These are phyloP conservation scores for Spodoptera picta DNA, from an alignment of 2,888 invertebrate genomes.

Conservation along the genomic window DNA sequence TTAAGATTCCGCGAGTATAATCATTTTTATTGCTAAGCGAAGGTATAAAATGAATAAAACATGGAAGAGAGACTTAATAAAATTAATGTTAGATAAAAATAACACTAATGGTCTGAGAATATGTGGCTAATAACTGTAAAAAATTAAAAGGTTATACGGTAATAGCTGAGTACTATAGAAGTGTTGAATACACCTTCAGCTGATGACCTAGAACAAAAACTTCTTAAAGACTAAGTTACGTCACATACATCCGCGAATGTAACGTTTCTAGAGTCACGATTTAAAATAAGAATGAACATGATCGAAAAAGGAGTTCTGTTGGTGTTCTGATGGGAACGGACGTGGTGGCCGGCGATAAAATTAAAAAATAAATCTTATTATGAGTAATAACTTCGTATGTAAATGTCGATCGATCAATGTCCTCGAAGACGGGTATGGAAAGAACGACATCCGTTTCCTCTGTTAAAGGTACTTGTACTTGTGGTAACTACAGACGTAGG, in stretches of 20 bases:
- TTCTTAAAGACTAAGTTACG: slow-evolving; percentile 16
- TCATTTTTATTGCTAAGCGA: slow-evolving; percentile 17
- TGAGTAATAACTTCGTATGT: slow-evolving; percentile 50
- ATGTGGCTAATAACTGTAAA: slow-evolving; percentile 13
- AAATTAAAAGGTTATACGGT: slow-evolving; percentile 26
- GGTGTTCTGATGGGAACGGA: slow-evolving; percentile 14
- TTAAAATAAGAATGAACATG: neutral
- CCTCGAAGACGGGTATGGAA: slow-evolving; percentile 62
- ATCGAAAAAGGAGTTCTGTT: slow-evolving; percentile 2
- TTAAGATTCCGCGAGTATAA: slow-evolving; percentile 22
- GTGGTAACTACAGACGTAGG: neutral
- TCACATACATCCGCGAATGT: slow-evolving; percentile 23
- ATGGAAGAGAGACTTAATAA: slow-evolving; percentile 5
- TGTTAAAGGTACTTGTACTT: slow-evolving; percentile 7
- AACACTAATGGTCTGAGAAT: slow-evolving; percentile 22
- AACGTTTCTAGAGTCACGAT: slow-evolving; percentile 18
- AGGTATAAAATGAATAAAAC: slow-evolving; percentile 19
- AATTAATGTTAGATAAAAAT: slow-evolving; percentile 13
- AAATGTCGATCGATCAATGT: slow-evolving; percentile 69
- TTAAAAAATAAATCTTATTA: slow-evolving; percentile 28
- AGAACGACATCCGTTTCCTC: slow-evolving; percentile 74
- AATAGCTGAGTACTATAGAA: slow-evolving; percentile 13
- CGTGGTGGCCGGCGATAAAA: slow-evolving; percentile 11
- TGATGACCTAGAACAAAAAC: slow-evolving; percentile 39
- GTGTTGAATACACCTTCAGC: slow-evolving; percentile 7